These are phyloP conservation scores for Raja brachyura DNA, from an alignment of 2,113 vertebrate species.

Conservation along the genomic window DNA sequence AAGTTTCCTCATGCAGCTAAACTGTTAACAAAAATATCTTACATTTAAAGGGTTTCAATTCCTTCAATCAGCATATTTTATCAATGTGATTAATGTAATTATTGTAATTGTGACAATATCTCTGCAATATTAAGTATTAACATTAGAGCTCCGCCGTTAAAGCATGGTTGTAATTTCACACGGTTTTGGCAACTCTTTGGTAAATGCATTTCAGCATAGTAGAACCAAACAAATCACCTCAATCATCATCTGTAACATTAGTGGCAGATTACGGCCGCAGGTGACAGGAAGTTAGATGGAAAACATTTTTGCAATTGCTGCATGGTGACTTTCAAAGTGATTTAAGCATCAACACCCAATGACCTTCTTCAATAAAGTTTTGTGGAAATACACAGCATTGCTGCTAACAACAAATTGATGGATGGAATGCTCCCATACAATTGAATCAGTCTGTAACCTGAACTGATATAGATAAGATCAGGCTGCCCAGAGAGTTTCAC, in stretches of 20 bases:
- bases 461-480: not conserved
- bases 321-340: not conserved
- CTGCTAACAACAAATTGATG: not conserved
- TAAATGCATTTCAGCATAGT: not conserved
- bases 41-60: not conserved
- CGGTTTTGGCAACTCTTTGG: not conserved
- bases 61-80: not conserved
- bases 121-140: not conserved
- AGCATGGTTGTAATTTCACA: not conserved
- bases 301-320: slow-evolving; percentile 8
- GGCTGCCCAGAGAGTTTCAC: not conserved
- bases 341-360: not conserved
- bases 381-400: not conserved
- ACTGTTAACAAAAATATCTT: not conserved
- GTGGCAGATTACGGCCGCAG: not conserved
- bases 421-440: not conserved
- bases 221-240: not conserved
- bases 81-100: not conserved
- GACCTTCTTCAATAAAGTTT: not conserved
- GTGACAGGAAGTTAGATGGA: not conserved
- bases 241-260: not conserved
- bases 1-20: not conserved
- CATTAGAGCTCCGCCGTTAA: not conserved
- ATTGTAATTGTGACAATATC: not conserved
- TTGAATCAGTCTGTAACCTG: not conserved